These are phyloP conservation scores for Heliconius congener DNA, from an alignment of 1,140 invertebrate genomes.

Conservation along the genomic window DNA sequence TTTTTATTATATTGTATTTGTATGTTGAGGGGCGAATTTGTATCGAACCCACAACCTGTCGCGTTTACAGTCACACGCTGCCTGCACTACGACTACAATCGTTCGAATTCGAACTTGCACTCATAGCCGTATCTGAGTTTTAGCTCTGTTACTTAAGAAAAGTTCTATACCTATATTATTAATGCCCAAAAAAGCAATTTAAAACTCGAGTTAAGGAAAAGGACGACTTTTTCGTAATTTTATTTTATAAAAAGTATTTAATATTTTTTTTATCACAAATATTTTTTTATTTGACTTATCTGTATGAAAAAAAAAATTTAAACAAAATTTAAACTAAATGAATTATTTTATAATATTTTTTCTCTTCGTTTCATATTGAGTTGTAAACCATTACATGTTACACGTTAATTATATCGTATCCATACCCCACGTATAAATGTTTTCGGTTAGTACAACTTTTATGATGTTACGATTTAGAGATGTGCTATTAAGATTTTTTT, in stretches of 20 bases:
- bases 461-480: background rate
- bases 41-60: no score
- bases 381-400: conserved; percentile 9
- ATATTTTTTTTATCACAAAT: background rate
- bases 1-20: no score
- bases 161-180: background rate
- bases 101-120: background rate
- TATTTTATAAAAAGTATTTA: background rate
- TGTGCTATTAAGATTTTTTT: background rate
- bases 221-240: background rate
- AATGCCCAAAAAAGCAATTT: no score
- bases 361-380: background rate
- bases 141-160: background rate
- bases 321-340: background rate
- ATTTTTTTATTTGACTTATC: background rate
- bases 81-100: no score
- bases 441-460: conserved; percentile 12
- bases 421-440: conserved; percentile 11
- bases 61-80: no score
- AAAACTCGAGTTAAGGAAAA: no score
- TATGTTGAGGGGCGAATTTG: no score
- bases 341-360: background rate
- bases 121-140: background rate
- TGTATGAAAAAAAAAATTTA: no score
- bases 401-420: conserved; percentile 11